phyloP scores from a whole-genome alignment of 2,113 vertebrate species.

The Mesoclemmys tuberculata region DNA sequence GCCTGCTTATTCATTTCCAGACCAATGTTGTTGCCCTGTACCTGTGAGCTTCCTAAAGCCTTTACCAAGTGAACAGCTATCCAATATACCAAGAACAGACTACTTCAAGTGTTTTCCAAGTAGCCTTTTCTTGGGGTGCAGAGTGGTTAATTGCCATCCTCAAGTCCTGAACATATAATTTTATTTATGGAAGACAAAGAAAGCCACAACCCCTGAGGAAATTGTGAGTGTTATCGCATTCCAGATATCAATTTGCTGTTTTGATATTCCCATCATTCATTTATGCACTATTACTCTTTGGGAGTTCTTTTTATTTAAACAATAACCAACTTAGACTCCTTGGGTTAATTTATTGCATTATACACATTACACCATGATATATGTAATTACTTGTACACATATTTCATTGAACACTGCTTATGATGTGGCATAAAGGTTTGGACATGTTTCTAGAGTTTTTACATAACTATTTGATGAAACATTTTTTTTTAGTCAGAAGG shows the following conservation, averaged over 20 bases:
- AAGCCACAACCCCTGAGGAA: slow-evolving; percentile 20
- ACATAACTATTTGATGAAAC: background rate
- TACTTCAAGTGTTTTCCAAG: slow-evolving; percentile 27
- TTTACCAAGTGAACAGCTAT: background rate
- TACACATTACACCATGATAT: background rate
- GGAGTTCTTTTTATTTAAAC: slow-evolving; percentile 13
- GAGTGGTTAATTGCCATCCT: slow-evolving; percentile 10
- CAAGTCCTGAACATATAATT: slow-evolving; percentile 5
- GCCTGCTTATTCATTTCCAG: background rate
- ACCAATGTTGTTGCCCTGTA: background rate
- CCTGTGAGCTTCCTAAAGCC: background rate
- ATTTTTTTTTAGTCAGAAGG: background rate
- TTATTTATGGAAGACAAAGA: slow-evolving; percentile 12
- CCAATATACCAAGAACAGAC: background rate
- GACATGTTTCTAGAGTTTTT: background rate
- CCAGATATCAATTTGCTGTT: background rate
- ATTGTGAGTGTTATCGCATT: background rate
- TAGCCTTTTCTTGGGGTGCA: background rate
- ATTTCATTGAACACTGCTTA: slow-evolving; percentile 1
- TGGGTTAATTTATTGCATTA: background rate
- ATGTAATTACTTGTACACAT: background rate
- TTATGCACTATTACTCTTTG: slow-evolving; percentile 7
- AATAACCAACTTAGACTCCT: background rate
- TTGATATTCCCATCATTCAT: background rate
- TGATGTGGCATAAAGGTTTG: background rate